Base-by-base conservation (phyloP, 2,888 invertebrate species). In the Catocala nupta region DNA sequence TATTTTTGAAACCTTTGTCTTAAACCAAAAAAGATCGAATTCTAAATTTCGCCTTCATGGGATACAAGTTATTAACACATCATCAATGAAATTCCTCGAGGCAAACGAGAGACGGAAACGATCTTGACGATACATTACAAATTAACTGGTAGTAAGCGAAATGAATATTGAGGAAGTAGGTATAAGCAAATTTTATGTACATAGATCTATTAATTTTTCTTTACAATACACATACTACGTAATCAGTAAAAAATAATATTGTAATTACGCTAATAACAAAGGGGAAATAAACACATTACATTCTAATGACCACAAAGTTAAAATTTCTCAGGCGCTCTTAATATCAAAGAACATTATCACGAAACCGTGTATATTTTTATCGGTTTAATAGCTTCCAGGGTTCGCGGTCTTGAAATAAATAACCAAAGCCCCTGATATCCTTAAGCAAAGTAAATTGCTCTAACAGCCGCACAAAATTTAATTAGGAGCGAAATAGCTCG, bases 401-500 rank as follows among this genome's bases (percentile, higher is more conserved):
- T 51, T 11, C 44, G 42, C 45, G 39, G 44, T 44, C 48, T 36
- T 43, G 55, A 50, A 67, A 71, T 63, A 59, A 68, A 71, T 56
- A 70, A 57, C 51, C 10, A 68, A 62, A 55, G 65, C 60, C 59
- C 49, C 49, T 65, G 45, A 61, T 62, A 63, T 62, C 53, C 42
- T 43, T 49, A 55, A 66, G 57, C 58, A 57, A 68, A 62, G 60
- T 42, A 65, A 62, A 63, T 68, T 50, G 63, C 62, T 55, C 34
- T 54, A 73, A 48, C 63, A 52, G 50, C 62, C 63, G 13, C 50
- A 72, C 63, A 68, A 68, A 65, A 78, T 76, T 76, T 76, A 76
- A 76, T 76, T 78, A 76, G 59, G 59, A 73, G 63, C 53, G 65
- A 62, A 65, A 64, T 57, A 49, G 66, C 65, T 70, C 70, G 68